Evolutionary conservation across 2,888 invertebrate genomes (phyloP).

Genomic region (Dasysyrphus tricinctus): DNA sequence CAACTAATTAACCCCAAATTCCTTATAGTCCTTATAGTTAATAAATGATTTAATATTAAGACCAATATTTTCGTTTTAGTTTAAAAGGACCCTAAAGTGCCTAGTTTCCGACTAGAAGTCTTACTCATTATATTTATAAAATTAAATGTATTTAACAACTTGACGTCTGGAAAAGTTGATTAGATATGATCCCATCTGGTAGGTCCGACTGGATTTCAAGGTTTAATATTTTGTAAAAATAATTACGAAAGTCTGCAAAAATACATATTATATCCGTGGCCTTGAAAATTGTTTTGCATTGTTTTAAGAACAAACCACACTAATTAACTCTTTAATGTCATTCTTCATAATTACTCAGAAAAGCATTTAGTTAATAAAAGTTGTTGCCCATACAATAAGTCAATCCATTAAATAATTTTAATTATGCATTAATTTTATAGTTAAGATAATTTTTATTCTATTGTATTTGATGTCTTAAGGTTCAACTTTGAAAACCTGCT

Average conservation of each 20-base stretch:
- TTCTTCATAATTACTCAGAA: constrained; percentile 14
- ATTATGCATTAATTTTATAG: constrained; percentile 8
- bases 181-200: too few species aligned
- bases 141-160: too few species aligned
- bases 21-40: too few species aligned
- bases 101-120: too few species aligned
- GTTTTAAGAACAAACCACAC: background rate
- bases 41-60: too few species aligned
- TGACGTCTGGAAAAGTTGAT: too few species aligned
- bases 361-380: constrained; percentile 4
- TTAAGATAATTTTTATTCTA: background rate
- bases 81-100: too few species aligned
- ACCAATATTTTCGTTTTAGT: too few species aligned
- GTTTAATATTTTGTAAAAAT: background rate
- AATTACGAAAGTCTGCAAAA: background rate
- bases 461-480: constrained; percentile 3
- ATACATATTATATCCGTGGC: background rate
- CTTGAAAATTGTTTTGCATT: constrained; percentile 7
- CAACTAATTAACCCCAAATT: too few species aligned
- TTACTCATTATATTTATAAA: too few species aligned
- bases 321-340: constrained; percentile 24
- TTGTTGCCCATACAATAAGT: background rate
- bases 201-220: background rate
- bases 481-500: background rate
- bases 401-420: constrained; percentile 13